Base-by-base conservation (phyloP, 2,797 vertebrate species). In the Euthynnus affinis region DNA sequence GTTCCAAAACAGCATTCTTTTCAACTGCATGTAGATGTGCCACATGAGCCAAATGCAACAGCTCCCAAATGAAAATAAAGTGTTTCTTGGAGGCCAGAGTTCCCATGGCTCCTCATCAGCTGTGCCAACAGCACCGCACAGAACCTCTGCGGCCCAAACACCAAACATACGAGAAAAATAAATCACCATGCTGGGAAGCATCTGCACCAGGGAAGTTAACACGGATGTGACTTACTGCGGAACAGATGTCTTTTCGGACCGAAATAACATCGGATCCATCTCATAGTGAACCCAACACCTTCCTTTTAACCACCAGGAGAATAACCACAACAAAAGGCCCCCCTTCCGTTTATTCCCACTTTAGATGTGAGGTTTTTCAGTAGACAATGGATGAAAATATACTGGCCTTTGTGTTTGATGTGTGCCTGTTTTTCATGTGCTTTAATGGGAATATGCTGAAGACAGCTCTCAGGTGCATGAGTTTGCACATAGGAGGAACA, bases 271-370 rank as follows among this genome's bases (percentile, higher is more conserved):
- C 20, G 66, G 58, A 73, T 81, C 71, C 80, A 34, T 71, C 74
- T n/a, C 61, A 58, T 22, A 52, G 64, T 52, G 63, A 91, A 89
- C 75, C 56, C 65, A 75, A 82, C 88, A 87, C 89, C 89, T 89
- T 90, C 90, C 89, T 90, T 86, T 87, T 3, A 88, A 85, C 75
- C 84, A 65, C 81, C 89, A 81, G 85, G 84, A 91, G 89, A 85
- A 83, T 81, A 82, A 81, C 88, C 86, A 86, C 87, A 88, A 91
- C 89, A 91, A 92, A 92, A 89, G 90, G 52, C 75, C 53, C 56
- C 12, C 46, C 55, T 89, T 88, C 90, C 81, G 67, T 65, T 75
- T 60, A 82, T 87, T 68, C 75, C 67, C 6, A 1, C 84, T 74
- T 91, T 20, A 84, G 71, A 85, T 86, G 81, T 78, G 80, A n/a